Evolutionary conservation across 2,113 vertebrate species (phyloP).

Genomic region (Aegithalos caudatus): DNA sequence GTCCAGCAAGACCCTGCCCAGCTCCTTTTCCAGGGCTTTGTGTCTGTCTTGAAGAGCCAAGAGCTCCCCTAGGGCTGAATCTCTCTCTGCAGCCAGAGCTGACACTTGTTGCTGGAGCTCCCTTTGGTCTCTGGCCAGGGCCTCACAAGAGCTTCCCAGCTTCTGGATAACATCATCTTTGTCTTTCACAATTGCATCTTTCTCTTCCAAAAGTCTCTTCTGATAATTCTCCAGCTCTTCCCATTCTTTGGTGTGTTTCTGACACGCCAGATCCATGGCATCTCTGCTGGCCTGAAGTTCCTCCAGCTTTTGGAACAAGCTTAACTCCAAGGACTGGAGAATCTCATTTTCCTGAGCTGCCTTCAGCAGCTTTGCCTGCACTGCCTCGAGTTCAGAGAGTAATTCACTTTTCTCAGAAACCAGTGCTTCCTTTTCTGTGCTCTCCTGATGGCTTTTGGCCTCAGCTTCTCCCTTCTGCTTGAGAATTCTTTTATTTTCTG

Average conservation of each 20-base stretch:
- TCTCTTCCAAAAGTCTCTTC: slow-evolving; percentile 76
- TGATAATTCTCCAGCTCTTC: slow-evolving; percentile 62
- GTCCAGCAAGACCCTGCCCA: slow-evolving; percentile 68
- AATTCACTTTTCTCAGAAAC: slow-evolving; percentile 67
- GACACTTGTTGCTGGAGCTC: slow-evolving; percentile 72
- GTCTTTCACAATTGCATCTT: slow-evolving; percentile 73
- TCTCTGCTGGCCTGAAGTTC: slow-evolving; percentile 70
- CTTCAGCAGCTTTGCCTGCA: slow-evolving; percentile 70
- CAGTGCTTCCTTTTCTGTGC: slow-evolving; percentile 61
- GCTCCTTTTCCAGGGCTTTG: slow-evolving; percentile 71
- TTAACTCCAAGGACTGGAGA: slow-evolving; percentile 53
- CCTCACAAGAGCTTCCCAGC: slow-evolving; percentile 75
- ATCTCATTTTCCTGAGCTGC: slow-evolving; percentile 67
- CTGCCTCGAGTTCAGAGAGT: slow-evolving; percentile 61
- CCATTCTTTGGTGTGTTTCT: slow-evolving; percentile 67
- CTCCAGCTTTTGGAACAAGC: slow-evolving; percentile 62
- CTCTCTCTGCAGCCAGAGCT: slow-evolving; percentile 74
- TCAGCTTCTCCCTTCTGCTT: slow-evolving; percentile 75
- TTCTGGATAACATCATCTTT: slow-evolving; percentile 76
- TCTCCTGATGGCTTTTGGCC: slow-evolving; percentile 59
- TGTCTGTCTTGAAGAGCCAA: slow-evolving; percentile 70
- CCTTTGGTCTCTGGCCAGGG: slow-evolving; percentile 70
- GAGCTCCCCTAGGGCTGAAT: slow-evolving; percentile 69
- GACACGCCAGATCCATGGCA: slow-evolving; percentile 38
- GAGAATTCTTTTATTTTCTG: slow-evolving; percentile 66